A percentile compares a stretch with the other conserved stretches of the same genome.
These are phyloP conservation scores for Anseranas semipalmata DNA, from an alignment of 2,113 vertebrate species.

Conservation along the genomic window DNA sequence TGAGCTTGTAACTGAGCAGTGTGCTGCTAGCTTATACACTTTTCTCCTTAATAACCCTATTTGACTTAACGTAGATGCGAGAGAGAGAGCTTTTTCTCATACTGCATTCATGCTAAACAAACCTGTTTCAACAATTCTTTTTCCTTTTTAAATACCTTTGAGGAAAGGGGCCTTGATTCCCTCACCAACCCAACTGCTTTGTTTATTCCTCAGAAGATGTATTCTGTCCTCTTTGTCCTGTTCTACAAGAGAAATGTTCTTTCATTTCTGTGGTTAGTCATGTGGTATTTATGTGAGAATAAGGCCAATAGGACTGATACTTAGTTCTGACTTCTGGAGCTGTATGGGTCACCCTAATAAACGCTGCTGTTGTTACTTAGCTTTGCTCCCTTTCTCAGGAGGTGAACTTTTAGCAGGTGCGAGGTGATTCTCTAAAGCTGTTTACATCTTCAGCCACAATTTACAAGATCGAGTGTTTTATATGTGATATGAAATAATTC, in stretches of 20 bases:
- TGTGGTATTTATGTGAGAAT: background rate
- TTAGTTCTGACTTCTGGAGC: background rate
- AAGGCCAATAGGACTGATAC: background rate
- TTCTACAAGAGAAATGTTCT: background rate
- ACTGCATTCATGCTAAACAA: background rate
- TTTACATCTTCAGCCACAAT: background rate
- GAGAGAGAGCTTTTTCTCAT: background rate
- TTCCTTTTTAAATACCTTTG: background rate
- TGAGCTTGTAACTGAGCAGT: background rate
- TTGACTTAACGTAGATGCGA: background rate
- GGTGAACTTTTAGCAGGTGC: background rate
- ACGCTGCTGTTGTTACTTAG: no score
- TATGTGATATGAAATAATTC: background rate
- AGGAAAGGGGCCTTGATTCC: background rate
- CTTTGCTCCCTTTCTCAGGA: background rate
- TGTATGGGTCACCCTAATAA: background rate
- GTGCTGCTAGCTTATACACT: background rate
- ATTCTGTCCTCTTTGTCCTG: background rate
- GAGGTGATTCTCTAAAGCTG: background rate
- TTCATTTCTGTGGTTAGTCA: background rate
- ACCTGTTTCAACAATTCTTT: background rate
- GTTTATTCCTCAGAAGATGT: background rate
- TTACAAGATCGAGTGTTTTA: background rate
- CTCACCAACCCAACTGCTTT: background rate
- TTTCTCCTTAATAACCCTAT: background rate